Base-by-base conservation (phyloP, 2,797 vertebrate genomes). In the Siniperca obscura region DNA sequence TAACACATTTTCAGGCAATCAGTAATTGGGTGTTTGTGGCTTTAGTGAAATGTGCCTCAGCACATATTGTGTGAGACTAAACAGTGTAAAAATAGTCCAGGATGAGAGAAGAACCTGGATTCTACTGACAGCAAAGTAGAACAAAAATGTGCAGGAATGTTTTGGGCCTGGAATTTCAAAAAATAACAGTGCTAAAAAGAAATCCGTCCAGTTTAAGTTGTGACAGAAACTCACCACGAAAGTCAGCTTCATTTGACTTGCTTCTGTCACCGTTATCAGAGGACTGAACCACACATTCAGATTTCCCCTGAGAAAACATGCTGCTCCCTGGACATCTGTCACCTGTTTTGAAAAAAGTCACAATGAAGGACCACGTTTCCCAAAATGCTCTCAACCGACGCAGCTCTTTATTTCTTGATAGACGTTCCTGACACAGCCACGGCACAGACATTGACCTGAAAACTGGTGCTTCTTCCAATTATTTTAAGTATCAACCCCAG, bases 301-400 rank as follows among this genome's bases (percentile, higher is more conserved):
- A 76, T 60, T 79, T 76, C 70, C 53, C 50, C 66, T 64, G 73
- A 74, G 60, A 71, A 76, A 59, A 74, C 46, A 4, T 3, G 14
- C 44, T 10, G 27, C 59, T 25, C 19, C 67, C 71, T n/a, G 30
- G 40, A 64, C 40, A 25, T 25, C 27, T 11, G 19, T 17, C 60
- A 52, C 50, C 50, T 9, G 9, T 22, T 52, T 52, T 9, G 3
- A 22, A 9, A 52, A 17, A 50, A 52, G 50, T 22, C 50, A 65
- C 61, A 27, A 57, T 42, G 12, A 30, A n/a, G 4, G 13, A 48
- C 12, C 67, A 11, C 10, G 0, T 60, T 68, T 62, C 53, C 62
- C 67, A 71, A 73, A 66, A 76, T 65, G n/a, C 67, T 64, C 56
- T 36, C 11, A 17, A 25, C 25, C 7, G 2, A 10, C 21, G 6